phyloP scores from a whole-genome alignment of 64 coral and sea anemone genomes.

The Montipora foliosa region DNA sequence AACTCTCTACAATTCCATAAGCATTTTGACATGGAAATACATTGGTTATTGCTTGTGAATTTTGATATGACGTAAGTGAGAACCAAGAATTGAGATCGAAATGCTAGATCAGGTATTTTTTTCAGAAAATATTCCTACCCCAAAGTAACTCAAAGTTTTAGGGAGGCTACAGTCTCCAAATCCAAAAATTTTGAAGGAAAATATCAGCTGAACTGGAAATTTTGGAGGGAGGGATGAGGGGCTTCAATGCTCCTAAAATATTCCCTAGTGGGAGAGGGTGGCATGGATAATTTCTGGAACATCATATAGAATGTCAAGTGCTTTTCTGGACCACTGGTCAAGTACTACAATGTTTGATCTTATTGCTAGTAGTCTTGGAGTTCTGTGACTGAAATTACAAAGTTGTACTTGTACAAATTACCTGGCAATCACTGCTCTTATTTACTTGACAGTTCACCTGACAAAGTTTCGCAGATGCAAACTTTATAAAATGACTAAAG shows the following conservation, averaged over 20 bases:
- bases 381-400: too few species aligned
- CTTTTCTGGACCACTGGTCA: not conserved
- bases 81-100: not conserved
- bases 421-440: too few species aligned
- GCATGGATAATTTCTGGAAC: slow-evolving; percentile 7
- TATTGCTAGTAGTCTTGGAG: too few species aligned
- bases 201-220: not conserved
- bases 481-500: too few species aligned
- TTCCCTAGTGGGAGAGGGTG: not conserved
- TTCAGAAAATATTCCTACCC: not conserved
- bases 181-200: not conserved
- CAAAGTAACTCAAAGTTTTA: not conserved
- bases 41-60: not conserved
- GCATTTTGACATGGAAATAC: not conserved
- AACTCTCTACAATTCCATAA: not conserved
- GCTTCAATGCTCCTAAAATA: not conserved
- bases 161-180: not conserved
- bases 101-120: not conserved
- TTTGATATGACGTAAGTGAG: not conserved
- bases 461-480: too few species aligned
- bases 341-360: too few species aligned
- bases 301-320: not conserved
- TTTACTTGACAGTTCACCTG: too few species aligned
- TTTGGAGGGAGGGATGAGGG: not conserved
- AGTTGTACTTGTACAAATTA: too few species aligned